Percentiles rank a stretch among this genome's conserved stretches.
phyloP scores from a whole-genome alignment of 1,140 invertebrate species.

The Octopus sinensis region DNA sequence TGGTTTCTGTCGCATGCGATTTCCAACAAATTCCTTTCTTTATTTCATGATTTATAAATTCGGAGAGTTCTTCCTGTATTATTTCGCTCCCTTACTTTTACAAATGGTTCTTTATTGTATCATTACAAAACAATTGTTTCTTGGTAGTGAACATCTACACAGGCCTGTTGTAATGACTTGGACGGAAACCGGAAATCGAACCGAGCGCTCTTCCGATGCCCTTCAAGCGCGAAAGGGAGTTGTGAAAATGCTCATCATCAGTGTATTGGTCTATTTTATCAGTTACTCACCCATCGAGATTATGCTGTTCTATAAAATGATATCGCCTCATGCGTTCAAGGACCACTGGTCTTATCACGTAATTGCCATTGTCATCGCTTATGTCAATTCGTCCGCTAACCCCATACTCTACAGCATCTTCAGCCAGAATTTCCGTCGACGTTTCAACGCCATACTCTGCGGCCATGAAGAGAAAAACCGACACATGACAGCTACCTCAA shows the following conservation, averaged over 20 bases:
- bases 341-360: constrained; percentile 53
- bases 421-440: constrained; percentile 53
- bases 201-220: constrained; percentile 43
- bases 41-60: constrained; percentile 51
- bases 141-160: constrained; percentile 40
- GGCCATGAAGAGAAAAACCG: constrained; percentile 17
- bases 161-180: constrained; percentile 30
- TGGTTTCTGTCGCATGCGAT: constrained; percentile 45
- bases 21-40: constrained; percentile 35
- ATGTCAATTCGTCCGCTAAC: constrained; percentile 56
- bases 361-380: constrained; percentile 54
- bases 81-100: constrained; percentile 49
- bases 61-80: constrained; percentile 52
- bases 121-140: constrained; percentile 50
- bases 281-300: constrained; percentile 57
- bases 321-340: constrained; percentile 44
- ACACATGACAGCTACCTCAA: constrained; percentile 27
- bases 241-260: constrained; percentile 58
- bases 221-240: constrained; percentile 53
- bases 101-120: constrained; percentile 48
- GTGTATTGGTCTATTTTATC: constrained; percentile 56
- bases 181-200: constrained; percentile 39
- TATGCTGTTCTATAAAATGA: constrained; percentile 51
- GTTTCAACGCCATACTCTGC: constrained; percentile 36
- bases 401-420: constrained; percentile 58